A percentile compares a stretch with the other conserved stretches of the same genome.
phyloP scores from a whole-genome alignment of 2,113 vertebrate species.

The Urocynchramus pylzowi region DNA sequence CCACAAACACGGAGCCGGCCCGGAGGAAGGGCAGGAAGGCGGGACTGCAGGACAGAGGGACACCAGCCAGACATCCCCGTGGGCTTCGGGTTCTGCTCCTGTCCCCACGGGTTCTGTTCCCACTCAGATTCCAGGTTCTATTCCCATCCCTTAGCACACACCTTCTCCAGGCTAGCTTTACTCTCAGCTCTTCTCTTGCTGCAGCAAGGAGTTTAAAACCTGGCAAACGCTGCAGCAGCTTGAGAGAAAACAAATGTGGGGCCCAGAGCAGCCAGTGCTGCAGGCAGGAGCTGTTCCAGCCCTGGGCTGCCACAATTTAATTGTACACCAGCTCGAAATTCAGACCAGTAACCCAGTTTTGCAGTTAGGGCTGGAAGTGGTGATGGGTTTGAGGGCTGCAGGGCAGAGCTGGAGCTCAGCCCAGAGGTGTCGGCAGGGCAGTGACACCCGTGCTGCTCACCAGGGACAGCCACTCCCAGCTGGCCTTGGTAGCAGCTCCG shows the following conservation, averaged over 20 bases:
- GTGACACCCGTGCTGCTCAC: background rate
- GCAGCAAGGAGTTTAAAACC: background rate
- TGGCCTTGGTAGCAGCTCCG: background rate
- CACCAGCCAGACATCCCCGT: background rate
- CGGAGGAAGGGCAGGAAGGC: constrained; percentile 71
- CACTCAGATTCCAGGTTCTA: too few species aligned
- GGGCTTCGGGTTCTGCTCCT: background rate
- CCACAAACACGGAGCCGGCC: constrained; percentile 53
- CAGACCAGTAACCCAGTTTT: background rate
- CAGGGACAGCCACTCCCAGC: background rate
- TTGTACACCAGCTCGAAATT: background rate
- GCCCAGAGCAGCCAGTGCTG: background rate
- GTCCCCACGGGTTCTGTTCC: too few species aligned
- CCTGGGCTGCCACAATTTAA: background rate
- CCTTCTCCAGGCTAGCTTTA: background rate
- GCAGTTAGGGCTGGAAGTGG: background rate
- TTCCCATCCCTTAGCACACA: background rate
- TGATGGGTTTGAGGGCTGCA: background rate
- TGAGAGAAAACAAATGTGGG: background rate
- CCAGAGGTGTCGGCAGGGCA: background rate
- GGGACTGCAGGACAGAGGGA: constrained; percentile 43
- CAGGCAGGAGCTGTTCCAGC: background rate
- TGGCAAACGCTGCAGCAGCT: background rate
- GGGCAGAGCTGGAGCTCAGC: background rate
- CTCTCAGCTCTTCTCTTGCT: background rate